Evolutionary conservation across 2,113 vertebrate genomes (phyloP), one percentile per base, ranked within the genome.

Genomic region (Seriola rivoliana): DNA sequence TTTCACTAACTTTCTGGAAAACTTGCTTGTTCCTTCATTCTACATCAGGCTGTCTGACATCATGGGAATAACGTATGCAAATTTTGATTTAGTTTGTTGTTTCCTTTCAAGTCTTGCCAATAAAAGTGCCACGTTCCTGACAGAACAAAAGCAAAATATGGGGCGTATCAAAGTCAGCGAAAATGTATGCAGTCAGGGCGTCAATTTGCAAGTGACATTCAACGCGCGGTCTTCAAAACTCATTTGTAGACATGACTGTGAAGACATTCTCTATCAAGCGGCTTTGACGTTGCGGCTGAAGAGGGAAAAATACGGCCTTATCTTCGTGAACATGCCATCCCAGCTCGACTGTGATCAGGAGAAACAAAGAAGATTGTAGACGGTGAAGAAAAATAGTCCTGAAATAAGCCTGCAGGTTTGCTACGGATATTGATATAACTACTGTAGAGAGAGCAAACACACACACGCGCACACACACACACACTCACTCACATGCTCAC

Each of bases 131-230:
- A 85, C 6, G 36, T 84, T 86, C 34, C 71, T 88, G 92, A 88
- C 92, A 93, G 90, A 93, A 93, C 87, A 93, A 90, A 93, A 85
- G 85, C 55, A 59, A 80, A 85, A 85, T 75, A 81, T 9, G 68
- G 83, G 77, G 84, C 40, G 71, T 80, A 91, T 92, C 91, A 92
- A 92, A 93, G 90, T 69, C 36, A 82, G 76, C 1, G 11, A 74
- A 89, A 85, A 91, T 72, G 80, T 81, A 88, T 83, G 85, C 16
- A 85, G 85, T 70, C 86, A 32, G 67, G 40, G 57, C 64, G 75
- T 87, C 89, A 91, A 84, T 92, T 91, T 87, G 71, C 55, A 0
- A 82, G 78, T 82, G 89, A 88, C 89, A 79, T 13, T 75, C 74
- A 50, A 78, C 25, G 46, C n/a, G 69, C 14, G 48, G 71, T 85